phyloP scores from a whole-genome alignment of 2,888 invertebrate species.

The Apoda limacodes region DNA sequence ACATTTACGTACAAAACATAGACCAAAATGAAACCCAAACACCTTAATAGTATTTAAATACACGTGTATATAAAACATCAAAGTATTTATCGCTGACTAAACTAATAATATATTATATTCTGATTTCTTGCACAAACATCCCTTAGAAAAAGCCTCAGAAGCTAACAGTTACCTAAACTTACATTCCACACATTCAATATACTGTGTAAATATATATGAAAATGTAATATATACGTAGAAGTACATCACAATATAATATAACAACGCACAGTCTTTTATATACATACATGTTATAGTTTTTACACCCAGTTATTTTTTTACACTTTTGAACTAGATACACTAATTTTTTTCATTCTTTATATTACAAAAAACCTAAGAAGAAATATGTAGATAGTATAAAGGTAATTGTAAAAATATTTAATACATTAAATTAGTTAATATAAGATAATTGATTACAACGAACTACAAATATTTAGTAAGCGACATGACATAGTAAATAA shows the following conservation, averaged over 20 bases:
- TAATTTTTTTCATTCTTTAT: constrained; percentile 30
- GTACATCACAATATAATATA: constrained; percentile 22
- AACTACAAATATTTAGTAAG: constrained; percentile 46
- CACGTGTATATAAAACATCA: constrained; percentile 38
- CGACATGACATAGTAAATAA: constrained; percentile 21
- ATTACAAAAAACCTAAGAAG: constrained; percentile 39
- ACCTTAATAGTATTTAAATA: constrained; percentile 34
- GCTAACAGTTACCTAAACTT: constrained; percentile 47
- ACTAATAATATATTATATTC: constrained; percentile 30
- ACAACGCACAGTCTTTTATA: constrained; percentile 36
- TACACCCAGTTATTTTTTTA: too few relatives aligned
- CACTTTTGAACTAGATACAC: constrained; percentile 23
- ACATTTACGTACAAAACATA: constrained; percentile 61
- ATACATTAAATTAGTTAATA: constrained; percentile 27
- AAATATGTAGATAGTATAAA: constrained; percentile 45
- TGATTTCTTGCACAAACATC: constrained; percentile 31
- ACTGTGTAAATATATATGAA: constrained; percentile 12
- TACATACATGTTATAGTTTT: constrained; percentile 36
- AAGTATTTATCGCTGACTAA: constrained; percentile 51
- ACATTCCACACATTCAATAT: constrained; percentile 40
- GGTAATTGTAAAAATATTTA: constrained; percentile 31
- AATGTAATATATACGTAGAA: constrained; percentile 23
- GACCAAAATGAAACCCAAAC: constrained; percentile 61
- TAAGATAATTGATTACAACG: constrained; percentile 55
- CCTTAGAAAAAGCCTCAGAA: constrained; percentile 52